phyloP scores from a whole-genome alignment of 2,113 vertebrate species.

The Manacus vitellinus region DNA sequence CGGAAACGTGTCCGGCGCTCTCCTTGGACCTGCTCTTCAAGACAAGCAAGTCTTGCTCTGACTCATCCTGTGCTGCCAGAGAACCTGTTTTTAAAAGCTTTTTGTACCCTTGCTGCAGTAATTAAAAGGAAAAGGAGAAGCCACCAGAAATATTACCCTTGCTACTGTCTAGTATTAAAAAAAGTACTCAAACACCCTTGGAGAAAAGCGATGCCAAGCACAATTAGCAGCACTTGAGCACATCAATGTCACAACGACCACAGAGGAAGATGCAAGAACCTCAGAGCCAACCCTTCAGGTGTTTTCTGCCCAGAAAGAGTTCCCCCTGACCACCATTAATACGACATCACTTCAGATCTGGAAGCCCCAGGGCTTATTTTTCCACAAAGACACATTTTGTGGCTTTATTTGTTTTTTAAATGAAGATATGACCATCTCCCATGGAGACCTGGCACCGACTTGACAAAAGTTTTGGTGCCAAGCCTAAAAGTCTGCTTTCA shows the following conservation, averaged over 20 bases:
- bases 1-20: background rate
- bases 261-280: background rate
- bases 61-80: background rate
- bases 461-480: background rate
- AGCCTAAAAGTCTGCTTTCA: background rate
- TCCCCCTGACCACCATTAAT: background rate
- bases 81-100: background rate
- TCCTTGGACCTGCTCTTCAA: background rate
- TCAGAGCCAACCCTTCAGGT: background rate
- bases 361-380: background rate
- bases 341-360: fast-evolving
- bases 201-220: background rate
- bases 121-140: background rate
- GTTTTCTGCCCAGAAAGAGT: background rate
- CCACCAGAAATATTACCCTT: background rate
- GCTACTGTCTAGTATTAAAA: background rate
- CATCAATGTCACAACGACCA: fast-evolving
- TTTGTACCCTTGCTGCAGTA: background rate
- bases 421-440: background rate
- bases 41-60: background rate
- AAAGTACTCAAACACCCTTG: background rate
- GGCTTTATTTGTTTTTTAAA: background rate
- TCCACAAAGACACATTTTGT: background rate
- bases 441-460: background rate
- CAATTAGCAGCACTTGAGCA: background rate